Evolutionary conservation across 1,140 invertebrate genomes (phyloP), one percentile per base, ranked within the genome.

Genomic region (Eupristina koningsbergeri): DNA sequence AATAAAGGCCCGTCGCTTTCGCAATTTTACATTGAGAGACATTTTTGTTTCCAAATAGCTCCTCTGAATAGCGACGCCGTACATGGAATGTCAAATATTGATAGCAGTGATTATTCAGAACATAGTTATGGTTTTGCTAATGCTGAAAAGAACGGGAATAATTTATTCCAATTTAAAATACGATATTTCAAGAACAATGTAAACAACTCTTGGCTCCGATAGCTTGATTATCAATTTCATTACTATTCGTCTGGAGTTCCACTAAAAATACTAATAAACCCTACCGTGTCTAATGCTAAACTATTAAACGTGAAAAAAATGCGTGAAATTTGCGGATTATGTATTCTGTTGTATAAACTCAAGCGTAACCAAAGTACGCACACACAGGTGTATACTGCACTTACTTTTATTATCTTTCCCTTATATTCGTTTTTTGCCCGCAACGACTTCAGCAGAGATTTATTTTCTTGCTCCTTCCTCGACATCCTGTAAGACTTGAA

Each of bases 271-370:
- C 73, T 75, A 75, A 50, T 75, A 50, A 13, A 8, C 47, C 45
- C n/a, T 29, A 41, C 47, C 73, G 73, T 53, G 47, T 47, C 41
- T 50, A 75, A 75, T 75, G 73, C 22, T 15, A 75, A 75, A 50
- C 73, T 13, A 75, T 50, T 53, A 75, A 75, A 75, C 5, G 22
- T 3, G 34, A 34, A 69, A n/a, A 80, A 61, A 80, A 34, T 41
- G 41, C 63, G 63, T 69, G 29, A 69, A 80, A 80, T 69, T 67
- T 63, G 17, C 15, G 47, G 63, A 79, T 79, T 79, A 64, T 67
- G 41, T 41, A 50, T 22, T 67, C 45, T 61, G 7, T 0, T 64
- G 58, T 17, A 41, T 3, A 41, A 22, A 41, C 63, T 79, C 63
- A n/a, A 69, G 63, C 77, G 77, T 67, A 64, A 79, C 77, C 22